A percentile compares a stretch with the other conserved stretches of the same genome.
These are phyloP conservation scores for Eira barbara DNA, from an alignment of 2,113 vertebrate genomes.

Conservation along the genomic window DNA sequence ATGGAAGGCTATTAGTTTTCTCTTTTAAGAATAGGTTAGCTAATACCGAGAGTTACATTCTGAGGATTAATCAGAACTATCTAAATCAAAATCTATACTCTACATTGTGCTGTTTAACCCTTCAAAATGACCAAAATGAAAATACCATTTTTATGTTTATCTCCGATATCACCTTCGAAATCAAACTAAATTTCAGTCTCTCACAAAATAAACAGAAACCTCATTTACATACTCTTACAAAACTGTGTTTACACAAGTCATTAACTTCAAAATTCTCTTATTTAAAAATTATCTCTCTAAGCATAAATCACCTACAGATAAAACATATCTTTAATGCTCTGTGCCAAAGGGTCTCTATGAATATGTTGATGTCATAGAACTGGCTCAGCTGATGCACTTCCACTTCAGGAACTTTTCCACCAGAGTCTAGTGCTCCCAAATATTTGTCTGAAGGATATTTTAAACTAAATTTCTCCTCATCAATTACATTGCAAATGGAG, in stretches of 20 bases:
- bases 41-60: neutral
- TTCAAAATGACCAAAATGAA: neutral
- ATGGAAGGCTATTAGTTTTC: neutral
- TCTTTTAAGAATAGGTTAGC: neutral
- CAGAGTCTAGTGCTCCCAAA: neutral
- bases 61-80: neutral
- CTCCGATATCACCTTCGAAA: neutral
- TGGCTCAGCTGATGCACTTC: neutral
- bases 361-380: neutral
- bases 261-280: neutral
- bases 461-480: neutral
- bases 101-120: neutral
- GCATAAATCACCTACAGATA: neutral
- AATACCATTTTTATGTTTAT: neutral
- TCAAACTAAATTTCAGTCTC: slow-evolving; percentile 20
- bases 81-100: neutral
- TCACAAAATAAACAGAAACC: neutral
- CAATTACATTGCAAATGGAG: neutral
- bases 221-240: neutral
- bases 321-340: neutral
- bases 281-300: neutral
- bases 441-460: neutral
- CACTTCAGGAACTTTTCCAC: neutral
- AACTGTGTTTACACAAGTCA: neutral
- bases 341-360: neutral